phyloP scores from a whole-genome alignment of 2,888 invertebrate genomes.

The Glaucopsyche alexis region DNA sequence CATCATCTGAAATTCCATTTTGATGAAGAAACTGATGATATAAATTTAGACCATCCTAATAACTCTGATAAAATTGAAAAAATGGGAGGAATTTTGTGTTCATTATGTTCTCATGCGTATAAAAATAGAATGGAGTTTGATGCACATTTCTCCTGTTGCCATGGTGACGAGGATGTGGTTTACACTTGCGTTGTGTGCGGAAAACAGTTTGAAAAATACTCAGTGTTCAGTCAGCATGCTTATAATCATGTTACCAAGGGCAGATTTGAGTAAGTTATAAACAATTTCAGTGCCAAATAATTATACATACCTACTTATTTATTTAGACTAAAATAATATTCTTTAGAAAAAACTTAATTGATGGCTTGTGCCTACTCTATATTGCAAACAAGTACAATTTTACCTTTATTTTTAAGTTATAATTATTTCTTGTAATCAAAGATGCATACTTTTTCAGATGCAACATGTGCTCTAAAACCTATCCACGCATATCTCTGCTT shows the following conservation, averaged over 20 bases:
- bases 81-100: constrained; percentile 74
- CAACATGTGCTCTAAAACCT: constrained; percentile 74
- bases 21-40: constrained; percentile 46
- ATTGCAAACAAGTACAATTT: not conserved
- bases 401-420: too few relatives aligned
- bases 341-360: too few relatives aligned
- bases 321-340: not conserved
- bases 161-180: constrained; percentile 57
- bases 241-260: constrained; percentile 71
- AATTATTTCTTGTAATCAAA: not conserved
- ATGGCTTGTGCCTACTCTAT: not conserved
- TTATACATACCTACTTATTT: too few relatives aligned
- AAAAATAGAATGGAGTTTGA: constrained; percentile 75
- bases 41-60: constrained; percentile 45
- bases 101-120: constrained; percentile 73
- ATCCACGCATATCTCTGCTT: constrained; percentile 75
- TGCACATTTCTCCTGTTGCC: constrained; percentile 70
- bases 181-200: constrained; percentile 81
- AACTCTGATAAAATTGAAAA: constrained; percentile 51
- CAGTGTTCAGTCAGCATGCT: constrained; percentile 76
- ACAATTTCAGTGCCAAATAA: not conserved
- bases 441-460: constrained; percentile 58
- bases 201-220: constrained; percentile 76
- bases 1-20: constrained; percentile 64
- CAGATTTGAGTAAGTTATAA: constrained; percentile 58